Evolutionary conservation across 2,888 invertebrate species (phyloP), one percentile per base, ranked within the genome.

Genomic region (Tetragonula carbonaria): DNA sequence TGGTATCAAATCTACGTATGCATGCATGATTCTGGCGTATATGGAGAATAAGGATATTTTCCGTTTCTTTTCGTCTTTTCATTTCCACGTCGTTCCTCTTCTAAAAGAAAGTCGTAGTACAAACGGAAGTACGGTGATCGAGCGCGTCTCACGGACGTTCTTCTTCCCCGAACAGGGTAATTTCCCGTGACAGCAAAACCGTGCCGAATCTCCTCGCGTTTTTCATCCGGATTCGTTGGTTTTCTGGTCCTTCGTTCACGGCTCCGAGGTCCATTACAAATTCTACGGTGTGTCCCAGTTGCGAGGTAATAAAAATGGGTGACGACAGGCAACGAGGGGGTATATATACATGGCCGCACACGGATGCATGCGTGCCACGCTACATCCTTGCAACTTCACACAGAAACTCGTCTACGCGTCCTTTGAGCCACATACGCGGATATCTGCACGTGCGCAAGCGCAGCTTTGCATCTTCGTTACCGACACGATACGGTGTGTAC

Each of bases 281-380:
- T 87, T 85, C 84, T 82, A 78, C 55, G 81, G 74, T 80, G 78
- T 81, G 85, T 86, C 80, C 86, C 88, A 90, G 82, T 86, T 88
- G 85, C 74, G 57, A 66, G 62, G 74, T 79, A 82, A 86, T 84
- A 84, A 88, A 87, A 85, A 85, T 82, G 86, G 80, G 80, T 65
- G 78, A 83, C 77, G 82, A 76, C 72, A 74, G 57, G 71, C 67
- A 71, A 66, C 67, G 73, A 74, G 78, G 71, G 71, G 53, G 5
- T 73, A 59, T 77, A 55, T 80, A 55, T 28, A 62, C 68, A 55
- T 55, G 63, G 65, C 21, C 50, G 16, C 53, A 70, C 70, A 72
- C 78, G 28, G 8, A 71, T 57, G 55, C 67, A 66, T 38, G 66
- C 45, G 23, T 33, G 16, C 33, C 38, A 51, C 50, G 59, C 66